Evolutionary conservation across 2,888 invertebrate genomes (phyloP).

Genomic region (Noctua comes): DNA sequence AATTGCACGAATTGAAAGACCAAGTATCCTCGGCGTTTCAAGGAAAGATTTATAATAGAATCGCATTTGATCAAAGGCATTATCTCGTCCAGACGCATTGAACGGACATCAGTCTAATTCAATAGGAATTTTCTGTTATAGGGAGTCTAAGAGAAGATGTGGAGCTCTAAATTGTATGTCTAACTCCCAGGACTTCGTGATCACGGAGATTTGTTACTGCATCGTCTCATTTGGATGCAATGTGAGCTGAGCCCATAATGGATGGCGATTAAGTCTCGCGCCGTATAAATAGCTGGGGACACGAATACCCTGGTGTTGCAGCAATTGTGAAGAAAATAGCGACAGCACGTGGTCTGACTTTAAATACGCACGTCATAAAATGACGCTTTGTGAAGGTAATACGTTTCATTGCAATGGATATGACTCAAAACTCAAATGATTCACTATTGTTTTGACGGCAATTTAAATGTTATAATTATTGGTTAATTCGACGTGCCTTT

Average conservation of each 20-base stretch:
- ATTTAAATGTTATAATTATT: neutral
- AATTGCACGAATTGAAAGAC: constrained; percentile 26
- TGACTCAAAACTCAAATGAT: constrained; percentile 57
- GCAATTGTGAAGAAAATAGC: constrained; percentile 75
- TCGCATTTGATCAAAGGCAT: constrained; percentile 66
- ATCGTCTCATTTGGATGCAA: constrained; percentile 76
- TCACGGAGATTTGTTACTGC: constrained; percentile 67
- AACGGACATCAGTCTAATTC: constrained; percentile 39
- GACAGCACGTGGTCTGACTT: constrained; percentile 69
- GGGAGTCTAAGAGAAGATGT: constrained; percentile 29
- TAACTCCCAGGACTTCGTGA: constrained; percentile 52
- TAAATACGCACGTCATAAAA: constrained; percentile 59
- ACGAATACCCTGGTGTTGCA: constrained; percentile 71
- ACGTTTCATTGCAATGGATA: constrained; percentile 39
- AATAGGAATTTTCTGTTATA: constrained; percentile 21
- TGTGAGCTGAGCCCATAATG: constrained; percentile 74
- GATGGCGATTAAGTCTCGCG: constrained; percentile 75
- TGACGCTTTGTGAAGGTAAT: constrained; percentile 28
- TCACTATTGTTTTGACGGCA: constrained; percentile 51
- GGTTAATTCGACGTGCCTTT: neutral
- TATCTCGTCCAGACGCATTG: constrained; percentile 72
- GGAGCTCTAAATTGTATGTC: constrained; percentile 46
- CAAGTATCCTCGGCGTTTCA: constrained; percentile 42
- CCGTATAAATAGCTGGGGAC: constrained; percentile 76
- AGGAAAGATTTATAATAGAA: constrained; percentile 64